Evolutionary conservation across 2,113 vertebrate genomes (phyloP), one percentile per base, ranked within the genome.

Genomic region (Erythrolamprus reginae): DNA sequence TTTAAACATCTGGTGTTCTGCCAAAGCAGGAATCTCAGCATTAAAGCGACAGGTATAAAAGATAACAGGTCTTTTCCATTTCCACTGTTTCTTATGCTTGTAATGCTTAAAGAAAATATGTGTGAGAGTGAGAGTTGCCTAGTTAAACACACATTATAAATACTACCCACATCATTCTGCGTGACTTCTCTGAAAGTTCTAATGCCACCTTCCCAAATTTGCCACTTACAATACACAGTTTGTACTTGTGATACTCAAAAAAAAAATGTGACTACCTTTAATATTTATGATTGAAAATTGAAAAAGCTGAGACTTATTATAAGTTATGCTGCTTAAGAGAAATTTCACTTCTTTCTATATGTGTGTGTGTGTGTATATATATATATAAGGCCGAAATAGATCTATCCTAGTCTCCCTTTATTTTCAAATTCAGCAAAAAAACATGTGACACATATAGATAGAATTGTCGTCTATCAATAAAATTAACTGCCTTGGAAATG

Each of bases 11-110:
- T 95, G 94, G 95, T 95, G 93, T 89, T 28, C 58, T 92, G 96
- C 95, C 95, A 96, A 96, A 93, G 91, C 88, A 92, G 88, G 89
- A 95, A 95, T 89, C 92, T 65, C 94, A 93, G 92, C 92, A 88
- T 95, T 96, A 94, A 95, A 94, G 51, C 91, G 92, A 92, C 93
- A 95, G 93, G 94, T 94, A 95, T 89, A 95, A 93, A 95, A 92
- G 92, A 52, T 85, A 88, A 91, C 45, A 89, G 52, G 90, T 89
- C 90, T 26, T 58, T 95, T 84, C 55, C 89, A 93, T 90, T 90
- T 89, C 70, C 84, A 92, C 88, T 90, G 92, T 94, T 92, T 87
- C 84, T 82, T 90, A 58, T 10, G 21, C 77, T 56, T 50, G 77
- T 91, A 0, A 93, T 94, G 84, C 86, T 82, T 21, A 87, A 7